Evolutionary conservation across 2,888 invertebrate genomes (phyloP).

Genomic region (Hydropsyche betteni): DNA sequence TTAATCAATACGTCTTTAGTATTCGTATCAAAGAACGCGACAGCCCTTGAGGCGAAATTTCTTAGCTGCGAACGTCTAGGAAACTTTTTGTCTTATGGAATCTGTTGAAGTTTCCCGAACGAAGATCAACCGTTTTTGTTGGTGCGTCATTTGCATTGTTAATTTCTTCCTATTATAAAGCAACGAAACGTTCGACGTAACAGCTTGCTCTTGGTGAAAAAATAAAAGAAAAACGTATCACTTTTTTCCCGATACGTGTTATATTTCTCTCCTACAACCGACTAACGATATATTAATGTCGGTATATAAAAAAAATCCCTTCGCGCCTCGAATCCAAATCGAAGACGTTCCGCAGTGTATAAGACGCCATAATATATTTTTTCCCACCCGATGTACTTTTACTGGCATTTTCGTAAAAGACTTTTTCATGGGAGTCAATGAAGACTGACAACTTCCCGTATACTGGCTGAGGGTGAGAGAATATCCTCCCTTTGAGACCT

Average conservation of each 20-base stretch:
- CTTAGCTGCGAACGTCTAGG: neutral
- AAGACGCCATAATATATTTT: neutral
- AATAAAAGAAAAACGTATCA: neutral
- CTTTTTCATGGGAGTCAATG: neutral
- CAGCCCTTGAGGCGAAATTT: too few species aligned
- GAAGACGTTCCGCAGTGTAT: neutral
- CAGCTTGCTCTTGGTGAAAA: slow-evolving; percentile 5
- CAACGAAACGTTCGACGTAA: neutral
- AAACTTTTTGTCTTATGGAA: neutral
- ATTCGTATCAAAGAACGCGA: too few species aligned
- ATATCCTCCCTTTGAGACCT: slow-evolving; percentile 25
- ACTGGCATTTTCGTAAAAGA: neutral
- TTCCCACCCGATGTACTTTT: neutral
- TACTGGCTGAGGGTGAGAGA: neutral
- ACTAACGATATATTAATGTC: slow-evolving; percentile 20
- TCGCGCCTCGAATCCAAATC: neutral
- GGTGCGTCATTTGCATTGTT: slow-evolving; percentile 18
- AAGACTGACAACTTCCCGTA: slow-evolving; percentile 24
- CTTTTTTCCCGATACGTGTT: neutral
- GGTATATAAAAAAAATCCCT: neutral
- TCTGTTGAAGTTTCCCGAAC: slow-evolving; percentile 1
- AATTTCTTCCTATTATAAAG: slow-evolving; percentile 10
- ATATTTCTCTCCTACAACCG: neutral
- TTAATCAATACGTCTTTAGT: too few species aligned
- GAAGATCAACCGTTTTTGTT: slow-evolving; percentile 21